Evolutionary conservation across 1,140 invertebrate species (phyloP), one percentile per base, ranked within the genome.

Genomic region (Cyrtorhinus lividipennis): DNA sequence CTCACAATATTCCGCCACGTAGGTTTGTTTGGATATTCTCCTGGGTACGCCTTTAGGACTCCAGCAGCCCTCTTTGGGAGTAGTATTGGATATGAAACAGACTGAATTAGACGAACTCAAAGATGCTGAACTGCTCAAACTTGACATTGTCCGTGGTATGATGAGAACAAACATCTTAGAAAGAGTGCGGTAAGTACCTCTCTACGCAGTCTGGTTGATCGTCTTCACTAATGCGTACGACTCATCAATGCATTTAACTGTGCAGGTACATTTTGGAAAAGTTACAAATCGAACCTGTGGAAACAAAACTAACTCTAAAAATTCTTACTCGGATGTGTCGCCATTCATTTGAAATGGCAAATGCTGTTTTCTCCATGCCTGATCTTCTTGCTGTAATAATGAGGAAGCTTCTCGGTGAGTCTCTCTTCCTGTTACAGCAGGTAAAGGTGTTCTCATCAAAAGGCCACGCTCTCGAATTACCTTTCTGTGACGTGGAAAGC

Each of bases 71-170:
- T 79, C 75, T 57, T 69, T 86, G 27, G 71, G 78, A 72, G 73
- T 80, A 64, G 72, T 75, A 61, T 73, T 76, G 67, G 74, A 74
- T 58, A 63, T 70, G 18, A 66, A 67, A 44, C 64, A 61, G 46
- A 59, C 59, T 53, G 69, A 71, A 20, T 63, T 69, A 13, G 75
- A 77, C 64, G 82, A 83, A 68, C 75, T 90, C 56, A 90, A 89
- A 72, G 91, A 95, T 78, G 83, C 85, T 70, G 86, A 93, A 71
- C 72, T 94, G 56, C 81, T 84, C 10, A 87, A 87, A 75, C 76
- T 84, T 18, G 86, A 90, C 76, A 73, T 88, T 0, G 78, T 88
- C 26, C 78, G 84, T 71, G 85, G 83, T 59, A 72, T 89, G 20
- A 67, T 88, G 10, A 77, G 89, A 66, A 88, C 89, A 61, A 83